A percentile compares a stretch with the other conserved stretches of the same genome.
phyloP scores from a whole-genome alignment of 2,797 vertebrate genomes.

The Botia almorhae region DNA sequence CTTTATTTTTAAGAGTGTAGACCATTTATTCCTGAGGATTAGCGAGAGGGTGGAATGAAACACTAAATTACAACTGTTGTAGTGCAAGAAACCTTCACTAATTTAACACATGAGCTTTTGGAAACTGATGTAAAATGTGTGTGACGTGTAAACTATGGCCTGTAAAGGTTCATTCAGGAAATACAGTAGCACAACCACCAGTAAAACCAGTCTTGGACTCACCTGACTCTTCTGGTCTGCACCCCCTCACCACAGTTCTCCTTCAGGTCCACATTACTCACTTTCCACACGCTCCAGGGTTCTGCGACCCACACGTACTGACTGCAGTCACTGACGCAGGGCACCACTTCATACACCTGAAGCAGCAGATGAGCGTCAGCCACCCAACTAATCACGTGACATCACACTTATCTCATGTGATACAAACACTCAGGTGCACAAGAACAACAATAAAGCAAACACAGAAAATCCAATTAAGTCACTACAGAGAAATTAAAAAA shows the following conservation, averaged over 20 bases:
- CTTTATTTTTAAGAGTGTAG: too few relatives aligned
- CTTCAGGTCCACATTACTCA: conserved; percentile 90
- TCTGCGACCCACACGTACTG: conserved; percentile 95
- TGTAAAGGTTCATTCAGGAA: too few relatives aligned
- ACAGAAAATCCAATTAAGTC: neutral
- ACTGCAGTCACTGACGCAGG: conserved; percentile 93
- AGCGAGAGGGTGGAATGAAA: too few relatives aligned
- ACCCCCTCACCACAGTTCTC: conserved; percentile 97
- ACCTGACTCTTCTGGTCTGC: conserved; percentile 97
- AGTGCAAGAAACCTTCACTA: too few relatives aligned
- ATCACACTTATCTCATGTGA: neutral
- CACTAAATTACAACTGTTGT: too few relatives aligned
- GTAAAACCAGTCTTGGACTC: too few relatives aligned
- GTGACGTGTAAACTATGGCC: too few relatives aligned
- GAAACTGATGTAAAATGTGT: too few relatives aligned
- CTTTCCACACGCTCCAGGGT: conserved; percentile 95
- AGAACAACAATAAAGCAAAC: neutral
- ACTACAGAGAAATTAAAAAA: neutral
- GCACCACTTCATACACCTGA: conserved; percentile 97
- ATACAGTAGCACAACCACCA: too few relatives aligned
- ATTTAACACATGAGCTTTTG: too few relatives aligned
- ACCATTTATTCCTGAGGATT: too few relatives aligned
- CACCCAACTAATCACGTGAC: neutral
- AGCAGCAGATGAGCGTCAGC: neutral
- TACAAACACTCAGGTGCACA: neutral